phyloP scores from a whole-genome alignment of 2,888 invertebrate genomes.

The Cosmia pyralina region DNA sequence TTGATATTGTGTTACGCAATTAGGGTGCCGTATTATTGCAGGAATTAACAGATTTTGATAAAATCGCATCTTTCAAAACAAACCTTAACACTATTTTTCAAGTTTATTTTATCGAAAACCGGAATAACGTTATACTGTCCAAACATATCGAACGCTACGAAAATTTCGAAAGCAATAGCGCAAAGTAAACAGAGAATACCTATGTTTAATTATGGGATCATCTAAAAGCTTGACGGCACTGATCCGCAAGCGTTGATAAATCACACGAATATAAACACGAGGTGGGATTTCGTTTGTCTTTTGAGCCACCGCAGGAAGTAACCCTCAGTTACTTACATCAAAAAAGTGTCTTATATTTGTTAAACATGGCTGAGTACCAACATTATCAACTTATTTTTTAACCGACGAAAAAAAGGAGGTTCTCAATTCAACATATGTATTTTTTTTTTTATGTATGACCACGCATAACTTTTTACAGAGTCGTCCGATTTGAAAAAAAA shows the following conservation, averaged over 20 bases:
- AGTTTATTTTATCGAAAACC: background rate
- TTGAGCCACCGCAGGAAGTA: constrained; percentile 45
- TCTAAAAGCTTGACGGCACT: constrained; percentile 75
- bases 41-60: background rate
- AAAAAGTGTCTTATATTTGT: constrained; percentile 70
- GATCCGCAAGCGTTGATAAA: constrained; percentile 84
- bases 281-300: constrained; percentile 67
- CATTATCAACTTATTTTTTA: constrained; percentile 13
- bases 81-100: background rate
- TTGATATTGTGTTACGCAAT: too few relatives aligned
- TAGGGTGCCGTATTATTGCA: background rate
- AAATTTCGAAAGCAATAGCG: constrained; percentile 63
- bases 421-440: too few relatives aligned
- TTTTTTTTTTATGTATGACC: too few relatives aligned
- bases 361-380: constrained; percentile 50
- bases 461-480: too few relatives aligned
- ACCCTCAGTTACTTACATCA: constrained; percentile 59
- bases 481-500: too few relatives aligned
- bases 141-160: constrained; percentile 34
- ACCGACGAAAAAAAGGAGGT: too few relatives aligned
- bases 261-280: constrained; percentile 86
- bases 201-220: constrained; percentile 79
- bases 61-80: background rate
- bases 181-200: constrained; percentile 54
- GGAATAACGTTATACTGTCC: constrained; percentile 7